Conservation (phyloP, 2,113 vertebrate species). For the Eonycteris spelaea region DNA sequence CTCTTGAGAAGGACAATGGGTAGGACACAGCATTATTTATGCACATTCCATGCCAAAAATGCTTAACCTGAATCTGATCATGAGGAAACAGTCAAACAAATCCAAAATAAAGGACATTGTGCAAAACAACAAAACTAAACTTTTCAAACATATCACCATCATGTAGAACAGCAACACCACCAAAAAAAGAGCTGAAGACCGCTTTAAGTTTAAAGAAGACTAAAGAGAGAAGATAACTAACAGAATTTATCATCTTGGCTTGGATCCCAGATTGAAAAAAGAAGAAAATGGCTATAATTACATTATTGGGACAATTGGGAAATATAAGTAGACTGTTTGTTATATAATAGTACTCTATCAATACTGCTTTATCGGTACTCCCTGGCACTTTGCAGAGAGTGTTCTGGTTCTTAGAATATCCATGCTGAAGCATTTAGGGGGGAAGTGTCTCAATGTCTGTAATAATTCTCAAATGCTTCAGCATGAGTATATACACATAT, state of each 20-base stretch:
- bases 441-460: neutral
- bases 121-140: neutral
- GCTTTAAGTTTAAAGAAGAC: neutral
- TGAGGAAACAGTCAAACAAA: neutral
- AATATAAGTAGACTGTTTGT: neutral
- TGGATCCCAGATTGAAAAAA: neutral
- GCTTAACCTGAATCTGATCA: neutral
- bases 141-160: neutral
- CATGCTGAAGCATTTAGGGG: neutral
- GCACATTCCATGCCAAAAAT: neutral
- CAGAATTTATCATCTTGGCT: neutral
- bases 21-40: neutral
- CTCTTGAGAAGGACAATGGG: neutral
- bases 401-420: neutral
- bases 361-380: neutral
- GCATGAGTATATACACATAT: neutral
- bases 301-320: neutral
- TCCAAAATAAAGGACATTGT: neutral
- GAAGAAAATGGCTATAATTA: neutral
- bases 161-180: neutral
- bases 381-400: neutral
- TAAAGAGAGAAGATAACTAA: neutral
- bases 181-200: neutral
- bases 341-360: neutral
- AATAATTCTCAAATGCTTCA: conserved; percentile 8